Evolutionary conservation across 2,797 vertebrate species (phyloP), one percentile per base, ranked within the genome.

Genomic region (Gobio occitaniae): DNA sequence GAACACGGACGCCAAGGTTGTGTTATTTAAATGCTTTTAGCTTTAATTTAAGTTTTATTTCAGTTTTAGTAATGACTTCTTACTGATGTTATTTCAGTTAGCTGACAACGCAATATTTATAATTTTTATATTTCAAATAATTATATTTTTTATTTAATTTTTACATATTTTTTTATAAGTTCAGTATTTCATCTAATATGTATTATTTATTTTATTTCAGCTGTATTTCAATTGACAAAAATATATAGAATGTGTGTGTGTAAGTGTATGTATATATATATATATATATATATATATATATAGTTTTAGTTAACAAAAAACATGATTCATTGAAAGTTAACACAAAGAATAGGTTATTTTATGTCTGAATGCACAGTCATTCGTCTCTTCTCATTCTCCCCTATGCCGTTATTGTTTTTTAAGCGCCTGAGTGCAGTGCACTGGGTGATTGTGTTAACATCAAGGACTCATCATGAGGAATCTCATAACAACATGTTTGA

Each of bases 401-500:
- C 52, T 72, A 12, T 17, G 59, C 59, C n/a, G 21, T 71, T 47
- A 44, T 56, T 69, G 32, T 47, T 47, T 70, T 54, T 56, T 59
- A 25, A 74, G 8, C 19, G 15, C 16, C n/a, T 21, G 38, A 65
- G 15, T 47, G 63, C 12, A 56, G 48, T 36, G 32, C 48, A n/a
- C 25, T 66, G 15, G 32, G 32, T 54, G 36, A 54, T 32, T 41
- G 19, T 65, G 48, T 77, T 84, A 83, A 69, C 36, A 69, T 77
- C 32, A 77, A 83, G 48, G 48, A 19, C 44, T 68, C 47, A 68
- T 77, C 61, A 77, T 41, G 74, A 47, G 74, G 50, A 84, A 78
- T 84, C 63, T 84, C 63, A 56, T 77, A 82, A 69, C 82, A 83
- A 78, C 50, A 70, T 32, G 25, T 56, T 16, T 59, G 11, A 21